Percentiles rank a stretch among this genome's conserved stretches.
phyloP scores from a whole-genome alignment of 2,797 vertebrate genomes.

The Sebastes dallii region DNA sequence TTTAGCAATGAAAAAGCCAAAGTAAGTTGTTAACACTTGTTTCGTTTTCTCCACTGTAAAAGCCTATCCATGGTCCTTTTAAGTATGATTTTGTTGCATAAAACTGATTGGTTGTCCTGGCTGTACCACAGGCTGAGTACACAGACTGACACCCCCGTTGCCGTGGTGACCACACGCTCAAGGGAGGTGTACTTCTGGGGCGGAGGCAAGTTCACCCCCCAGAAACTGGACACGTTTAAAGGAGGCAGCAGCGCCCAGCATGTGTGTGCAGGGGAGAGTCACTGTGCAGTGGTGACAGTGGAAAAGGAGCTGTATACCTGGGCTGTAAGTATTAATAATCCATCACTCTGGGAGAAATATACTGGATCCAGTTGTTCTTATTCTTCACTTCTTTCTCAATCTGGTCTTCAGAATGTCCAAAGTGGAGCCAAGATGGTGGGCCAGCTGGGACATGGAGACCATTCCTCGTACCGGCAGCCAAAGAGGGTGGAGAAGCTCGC shows the following conservation, averaged over 20 bases:
- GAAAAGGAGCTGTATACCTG: conserved; percentile 99
- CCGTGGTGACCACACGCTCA: conserved; percentile 95
- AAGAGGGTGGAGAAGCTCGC: conserved; percentile 94
- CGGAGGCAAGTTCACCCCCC: conserved; percentile 97
- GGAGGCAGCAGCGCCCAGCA: conserved; percentile 95
- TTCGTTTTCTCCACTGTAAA: neutral
- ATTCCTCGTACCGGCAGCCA: conserved; percentile 95
- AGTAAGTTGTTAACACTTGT: conserved; percentile 77
- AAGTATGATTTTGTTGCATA: neutral
- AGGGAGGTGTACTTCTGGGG: conserved; percentile 99
- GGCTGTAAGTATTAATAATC: conserved; percentile 90
- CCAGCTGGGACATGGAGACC: conserved; percentile 96
- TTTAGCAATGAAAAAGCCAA: conserved; percentile 93
- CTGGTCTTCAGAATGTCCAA: conserved; percentile 89
- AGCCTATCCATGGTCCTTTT: neutral
- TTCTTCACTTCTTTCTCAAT: neutral
- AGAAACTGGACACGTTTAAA: conserved; percentile 97
- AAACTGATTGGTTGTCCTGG: neutral
- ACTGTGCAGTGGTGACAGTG: conserved; percentile 98
- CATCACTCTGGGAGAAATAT: neutral
- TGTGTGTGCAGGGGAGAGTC: conserved; percentile 97
- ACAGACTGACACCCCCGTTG: conserved; percentile 90
- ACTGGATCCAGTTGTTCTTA: neutral
- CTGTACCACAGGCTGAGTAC: conserved; percentile 85
- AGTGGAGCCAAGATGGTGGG: conserved; percentile 96